Evolutionary conservation across 2,797 vertebrate species (phyloP), one percentile per base, ranked within the genome.

Genomic region (Microctenopoma steveboyesi): DNA sequence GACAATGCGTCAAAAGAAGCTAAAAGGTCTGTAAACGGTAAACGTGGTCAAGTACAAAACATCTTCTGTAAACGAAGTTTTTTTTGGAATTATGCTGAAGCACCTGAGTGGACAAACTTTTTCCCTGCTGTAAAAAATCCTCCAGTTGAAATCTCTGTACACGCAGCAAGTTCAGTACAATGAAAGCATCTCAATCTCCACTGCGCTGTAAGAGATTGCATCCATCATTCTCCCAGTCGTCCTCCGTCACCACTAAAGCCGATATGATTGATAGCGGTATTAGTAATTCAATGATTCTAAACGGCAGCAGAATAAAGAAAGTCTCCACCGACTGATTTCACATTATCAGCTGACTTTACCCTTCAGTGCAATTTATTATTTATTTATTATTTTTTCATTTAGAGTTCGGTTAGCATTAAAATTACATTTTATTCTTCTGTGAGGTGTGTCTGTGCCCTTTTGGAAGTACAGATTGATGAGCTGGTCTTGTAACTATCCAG

Each of bases 221-320:
- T 88, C 81, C 80, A 85, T 88, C 87, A 88, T 74, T 71, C 64
- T 63, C 72, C 45, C 67, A 65, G 75, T 88, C 78, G 67, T 79
- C 72, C 80, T 66, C 76, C 83, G 83, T 81, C 87, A 82, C 49
- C n/a, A 13, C 71, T 58, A 83, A 81, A 79, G 88, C 87, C 64
- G 68, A 75, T 57, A 61, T 91, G 86, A 91, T 90, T 88, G 89
- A 91, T 90, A 82, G 74, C 25, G 18, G 80, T 69, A 86, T 91
- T 67, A 82, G 79, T 82, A 78, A 91, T 83, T 83, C 72, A 68
- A 79, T 79, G 85, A 87, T 81, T 89, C 64, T 47, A 79, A 84
- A 58, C 64, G 52, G 76, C 68, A 56, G 80, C 69, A 60, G 66
- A 76, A 54, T 61, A 37, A 54, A 69, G 64, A 63, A 55, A 13